These are phyloP conservation scores for Oxyruncus cristatus DNA, from an alignment of 2,113 vertebrate genomes.

Conservation along the genomic window DNA sequence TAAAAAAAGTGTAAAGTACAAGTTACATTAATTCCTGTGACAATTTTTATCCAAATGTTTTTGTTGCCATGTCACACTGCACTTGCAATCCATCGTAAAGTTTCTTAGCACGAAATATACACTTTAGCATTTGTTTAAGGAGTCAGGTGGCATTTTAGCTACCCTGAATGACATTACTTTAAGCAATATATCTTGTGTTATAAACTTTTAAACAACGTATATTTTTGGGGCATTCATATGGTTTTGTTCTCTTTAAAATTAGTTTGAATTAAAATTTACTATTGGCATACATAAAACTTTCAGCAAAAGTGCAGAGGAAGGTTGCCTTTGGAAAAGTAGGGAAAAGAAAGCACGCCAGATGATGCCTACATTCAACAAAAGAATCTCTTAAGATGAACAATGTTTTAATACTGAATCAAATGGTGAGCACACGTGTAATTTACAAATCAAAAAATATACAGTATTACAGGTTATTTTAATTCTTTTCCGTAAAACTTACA, in stretches of 20 bases:
- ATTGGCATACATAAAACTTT: background rate
- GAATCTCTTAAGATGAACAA: background rate
- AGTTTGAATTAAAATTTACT: background rate
- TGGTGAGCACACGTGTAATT: background rate
- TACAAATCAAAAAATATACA: background rate
- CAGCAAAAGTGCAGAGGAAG: background rate
- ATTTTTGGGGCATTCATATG: background rate
- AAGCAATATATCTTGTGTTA: background rate
- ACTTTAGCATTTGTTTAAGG: background rate
- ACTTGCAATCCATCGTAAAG: background rate
- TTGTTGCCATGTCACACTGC: background rate
- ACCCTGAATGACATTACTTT: background rate
- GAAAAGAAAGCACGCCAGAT: background rate
- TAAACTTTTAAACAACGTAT: background rate
- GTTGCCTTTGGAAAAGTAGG: background rate
- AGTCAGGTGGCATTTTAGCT: background rate
- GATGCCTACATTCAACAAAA: background rate
- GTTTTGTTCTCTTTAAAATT: background rate
- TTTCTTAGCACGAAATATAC: background rate
- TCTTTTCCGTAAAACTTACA: background rate
- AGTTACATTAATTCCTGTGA: background rate
- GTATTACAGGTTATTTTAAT: background rate
- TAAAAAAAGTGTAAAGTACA: background rate
- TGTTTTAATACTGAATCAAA: background rate
- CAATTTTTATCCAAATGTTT: slow-evolving; percentile 12